Conservation (phyloP, 2,113 vertebrate genomes). For the Cervus canadensis region DNA sequence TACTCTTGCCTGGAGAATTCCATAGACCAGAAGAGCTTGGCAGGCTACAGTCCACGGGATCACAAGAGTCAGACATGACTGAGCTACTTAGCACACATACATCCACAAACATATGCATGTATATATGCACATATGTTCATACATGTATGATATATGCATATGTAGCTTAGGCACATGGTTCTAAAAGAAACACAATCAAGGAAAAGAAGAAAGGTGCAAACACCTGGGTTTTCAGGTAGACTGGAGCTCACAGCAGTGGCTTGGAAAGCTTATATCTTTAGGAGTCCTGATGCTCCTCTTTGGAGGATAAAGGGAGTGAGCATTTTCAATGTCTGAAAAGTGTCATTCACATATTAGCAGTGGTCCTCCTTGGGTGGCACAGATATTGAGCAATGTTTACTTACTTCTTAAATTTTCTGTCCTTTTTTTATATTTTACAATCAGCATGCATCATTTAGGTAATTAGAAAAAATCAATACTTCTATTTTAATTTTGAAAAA, state of each 20-base stretch:
- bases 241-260: not conserved
- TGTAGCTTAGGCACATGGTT: not conserved
- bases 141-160: not conserved
- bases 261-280: not conserved
- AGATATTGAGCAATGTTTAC: not conserved
- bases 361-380: not conserved
- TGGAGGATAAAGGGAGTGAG: not conserved
- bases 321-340: not conserved
- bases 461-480: not conserved
- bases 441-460: not conserved
- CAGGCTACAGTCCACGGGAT: not conserved
- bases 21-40: not conserved
- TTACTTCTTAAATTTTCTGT: not conserved
- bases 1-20: not conserved
- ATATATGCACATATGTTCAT: not conserved
- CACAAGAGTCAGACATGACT: not conserved
- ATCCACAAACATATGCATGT: fast-evolving
- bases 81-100: not conserved
- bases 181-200: not conserved
- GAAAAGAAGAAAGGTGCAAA: not conserved
- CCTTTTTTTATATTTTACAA: not conserved
- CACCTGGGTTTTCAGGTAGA: not conserved
- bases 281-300: no score
- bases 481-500: constrained; percentile 8
- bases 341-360: not conserved